phyloP scores from a whole-genome alignment of 1,140 invertebrate genomes.

The Drosophila pachea region DNA sequence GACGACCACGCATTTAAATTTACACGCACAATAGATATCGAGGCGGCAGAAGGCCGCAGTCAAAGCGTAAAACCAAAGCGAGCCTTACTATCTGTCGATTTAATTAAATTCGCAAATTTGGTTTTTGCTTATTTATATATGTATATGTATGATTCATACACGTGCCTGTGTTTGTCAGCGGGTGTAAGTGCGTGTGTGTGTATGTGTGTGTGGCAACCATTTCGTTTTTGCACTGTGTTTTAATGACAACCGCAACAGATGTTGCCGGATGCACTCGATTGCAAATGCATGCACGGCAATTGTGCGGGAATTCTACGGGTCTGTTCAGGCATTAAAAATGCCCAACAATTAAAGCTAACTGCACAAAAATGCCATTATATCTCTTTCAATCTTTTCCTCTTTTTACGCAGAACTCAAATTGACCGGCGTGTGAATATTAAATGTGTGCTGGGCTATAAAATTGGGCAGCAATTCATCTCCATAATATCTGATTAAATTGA shows the following conservation, averaged over 20 bases:
- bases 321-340: slow-evolving; percentile 45
- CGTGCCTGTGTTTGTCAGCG: background rate
- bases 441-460: background rate
- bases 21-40: slow-evolving; percentile 32
- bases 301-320: slow-evolving; percentile 12
- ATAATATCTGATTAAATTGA: background rate
- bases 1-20: slow-evolving; percentile 28
- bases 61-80: slow-evolving; percentile 55
- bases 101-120: slow-evolving; percentile 74
- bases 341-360: slow-evolving; percentile 46
- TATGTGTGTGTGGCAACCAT: slow-evolving; percentile 42
- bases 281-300: slow-evolving; percentile 39
- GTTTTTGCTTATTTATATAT: slow-evolving; percentile 65
- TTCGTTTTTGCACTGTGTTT: slow-evolving; percentile 44
- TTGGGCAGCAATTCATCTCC: background rate
- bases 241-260: slow-evolving; percentile 67
- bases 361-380: slow-evolving; percentile 28
- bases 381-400: background rate
- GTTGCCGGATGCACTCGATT: slow-evolving; percentile 65
- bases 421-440: slow-evolving; percentile 8
- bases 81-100: slow-evolving; percentile 66
- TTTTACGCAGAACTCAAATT: slow-evolving; percentile 18
- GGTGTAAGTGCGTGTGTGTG: background rate
- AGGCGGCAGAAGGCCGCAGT: slow-evolving; percentile 33
- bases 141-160: slow-evolving; percentile 21